A percentile compares a stretch with the other conserved stretches of the same genome.
Evolutionary conservation across 2,888 invertebrate species (phyloP).

Genomic region (Ormyrus labotus): DNA sequence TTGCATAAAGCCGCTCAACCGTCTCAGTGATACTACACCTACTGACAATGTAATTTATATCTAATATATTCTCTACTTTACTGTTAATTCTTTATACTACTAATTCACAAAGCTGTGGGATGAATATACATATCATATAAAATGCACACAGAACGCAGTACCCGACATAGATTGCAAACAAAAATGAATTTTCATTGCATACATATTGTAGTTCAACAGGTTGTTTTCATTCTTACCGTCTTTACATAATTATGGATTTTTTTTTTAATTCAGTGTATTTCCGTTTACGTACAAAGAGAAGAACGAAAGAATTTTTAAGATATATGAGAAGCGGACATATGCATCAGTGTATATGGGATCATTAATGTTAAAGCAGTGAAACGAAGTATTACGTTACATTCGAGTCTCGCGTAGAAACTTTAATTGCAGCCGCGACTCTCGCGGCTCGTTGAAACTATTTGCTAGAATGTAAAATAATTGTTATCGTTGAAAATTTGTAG

Average conservation of each 20-base stretch:
- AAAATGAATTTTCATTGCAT: conserved; percentile 39
- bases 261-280: conserved; percentile 47
- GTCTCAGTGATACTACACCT: conserved; percentile 16
- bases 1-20: conserved; percentile 26
- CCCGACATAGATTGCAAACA: conserved; percentile 29
- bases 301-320: conserved; percentile 11
- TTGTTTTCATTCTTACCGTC: conserved; percentile 31
- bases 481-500: conserved; percentile 59
- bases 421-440: not conserved
- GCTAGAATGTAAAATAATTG: conserved; percentile 59
- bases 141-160: not conserved
- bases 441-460: conserved; percentile 42
- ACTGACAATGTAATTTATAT: conserved; percentile 46
- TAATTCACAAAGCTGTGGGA: conserved; percentile 36
- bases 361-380: conserved; percentile 51
- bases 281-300: conserved; percentile 37
- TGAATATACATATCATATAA: conserved; percentile 21
- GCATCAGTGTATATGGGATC: conserved; percentile 41
- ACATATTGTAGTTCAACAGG: conserved; percentile 32
- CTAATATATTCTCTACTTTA: conserved; percentile 41
- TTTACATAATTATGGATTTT: conserved; percentile 25
- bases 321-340: conserved; percentile 21
- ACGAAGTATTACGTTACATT: conserved; percentile 56
- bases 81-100: conserved; percentile 10
- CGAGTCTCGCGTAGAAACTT: conserved; percentile 47